A percentile compares a stretch with the other conserved stretches of the same genome.
Evolutionary conservation across 2,888 invertebrate genomes (phyloP).

Genomic region (Clitarchus hookeri): DNA sequence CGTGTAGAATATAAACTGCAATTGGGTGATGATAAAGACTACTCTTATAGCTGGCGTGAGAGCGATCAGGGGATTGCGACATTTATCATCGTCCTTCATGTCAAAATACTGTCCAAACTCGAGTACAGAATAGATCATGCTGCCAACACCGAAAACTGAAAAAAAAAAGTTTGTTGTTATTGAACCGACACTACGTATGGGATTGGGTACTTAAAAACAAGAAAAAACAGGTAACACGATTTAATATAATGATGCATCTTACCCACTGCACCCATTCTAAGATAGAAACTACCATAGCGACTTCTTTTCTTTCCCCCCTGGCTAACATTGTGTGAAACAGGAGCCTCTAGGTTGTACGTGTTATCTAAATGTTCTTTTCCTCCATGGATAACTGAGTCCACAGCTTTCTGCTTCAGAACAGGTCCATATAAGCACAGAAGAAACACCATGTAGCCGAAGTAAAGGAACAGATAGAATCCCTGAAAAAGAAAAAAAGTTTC

Average conservation of each 20-base stretch:
- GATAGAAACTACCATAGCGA: constrained; percentile 65
- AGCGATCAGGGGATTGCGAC: constrained; percentile 67
- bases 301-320: constrained; percentile 44
- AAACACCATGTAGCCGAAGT: constrained; percentile 54
- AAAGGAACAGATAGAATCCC: constrained; percentile 56
- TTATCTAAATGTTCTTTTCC: background rate
- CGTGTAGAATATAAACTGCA: constrained; percentile 93
- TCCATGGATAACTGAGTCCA: constrained; percentile 61
- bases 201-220: no score
- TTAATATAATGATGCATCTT: constrained; percentile 33
- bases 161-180: background rate
- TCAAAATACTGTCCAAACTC: constrained; percentile 75
- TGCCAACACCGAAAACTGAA: constrained; percentile 64
- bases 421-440: constrained; percentile 55
- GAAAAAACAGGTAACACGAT: no score
- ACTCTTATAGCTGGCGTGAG: constrained; percentile 82
- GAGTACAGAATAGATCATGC: constrained; percentile 62
- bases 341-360: background rate
- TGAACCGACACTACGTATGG: background rate
- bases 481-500: constrained; percentile 41
- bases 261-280: constrained; percentile 66
- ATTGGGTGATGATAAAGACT: constrained; percentile 85
- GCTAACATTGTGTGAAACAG: background rate
- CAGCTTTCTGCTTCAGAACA: constrained; percentile 66
- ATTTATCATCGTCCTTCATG: constrained; percentile 63